These are phyloP conservation scores for Nymphalis c-album DNA, from an alignment of 2,888 invertebrate genomes.

Conservation along the genomic window DNA sequence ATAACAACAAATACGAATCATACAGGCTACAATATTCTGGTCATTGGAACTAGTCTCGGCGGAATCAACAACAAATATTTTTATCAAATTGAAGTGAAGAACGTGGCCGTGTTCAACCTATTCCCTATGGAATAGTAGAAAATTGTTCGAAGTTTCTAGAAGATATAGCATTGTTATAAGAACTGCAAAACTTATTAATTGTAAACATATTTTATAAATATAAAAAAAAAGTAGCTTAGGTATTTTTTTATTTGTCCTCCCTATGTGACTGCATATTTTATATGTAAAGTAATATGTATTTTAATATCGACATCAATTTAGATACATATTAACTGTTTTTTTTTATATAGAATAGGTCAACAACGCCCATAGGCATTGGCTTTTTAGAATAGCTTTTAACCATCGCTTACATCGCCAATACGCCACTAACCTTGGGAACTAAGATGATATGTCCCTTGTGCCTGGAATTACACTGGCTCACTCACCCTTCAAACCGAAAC, in stretches of 20 bases:
- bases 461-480: too few species aligned
- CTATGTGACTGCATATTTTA: too few species aligned
- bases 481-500: too few species aligned
- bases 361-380: too few species aligned
- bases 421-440: too few species aligned
- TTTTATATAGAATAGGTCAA: too few species aligned
- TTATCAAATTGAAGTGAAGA: constrained; percentile 66
- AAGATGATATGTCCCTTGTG: too few species aligned
- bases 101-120: constrained; percentile 29
- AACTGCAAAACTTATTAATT: neutral
- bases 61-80: constrained; percentile 56
- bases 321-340: too few species aligned
- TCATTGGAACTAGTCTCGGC: constrained; percentile 38
- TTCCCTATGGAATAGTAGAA: neutral
- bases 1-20: constrained; percentile 1
- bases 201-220: neutral
- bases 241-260: neutral
- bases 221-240: neutral
- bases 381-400: too few species aligned
- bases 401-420: too few species aligned
- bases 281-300: too few species aligned
- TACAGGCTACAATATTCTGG: constrained; percentile 16
- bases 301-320: too few species aligned
- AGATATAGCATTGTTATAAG: constrained; percentile 2
- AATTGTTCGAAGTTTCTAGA: constrained; percentile 8